A percentile compares a stretch with the other conserved stretches of the same genome.
Evolutionary conservation across 2,888 invertebrate genomes (phyloP).

Genomic region (Cantharis nigra): DNA sequence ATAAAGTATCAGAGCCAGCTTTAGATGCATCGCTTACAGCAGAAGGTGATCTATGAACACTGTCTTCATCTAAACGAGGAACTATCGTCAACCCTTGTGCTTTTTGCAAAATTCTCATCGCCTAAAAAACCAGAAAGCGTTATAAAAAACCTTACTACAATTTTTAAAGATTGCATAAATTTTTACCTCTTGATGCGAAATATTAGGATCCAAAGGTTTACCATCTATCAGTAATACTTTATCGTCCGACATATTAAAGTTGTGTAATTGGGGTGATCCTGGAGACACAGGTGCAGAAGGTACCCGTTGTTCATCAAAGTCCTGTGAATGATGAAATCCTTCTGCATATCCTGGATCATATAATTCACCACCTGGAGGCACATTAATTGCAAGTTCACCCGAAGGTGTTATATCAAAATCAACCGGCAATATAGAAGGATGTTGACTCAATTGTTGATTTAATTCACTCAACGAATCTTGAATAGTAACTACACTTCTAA

Average conservation of each 20-base stretch:
- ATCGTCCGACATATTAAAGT: constrained; percentile 77
- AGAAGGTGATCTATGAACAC: constrained; percentile 62
- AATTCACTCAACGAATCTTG: constrained; percentile 89
- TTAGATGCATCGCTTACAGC: constrained; percentile 71
- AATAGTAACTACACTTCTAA: constrained; percentile 86
- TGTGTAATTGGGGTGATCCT: constrained; percentile 71
- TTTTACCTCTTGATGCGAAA: constrained; percentile 78
- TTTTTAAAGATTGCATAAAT: background rate
- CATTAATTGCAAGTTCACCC: constrained; percentile 68
- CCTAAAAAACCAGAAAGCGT: constrained; percentile 46
- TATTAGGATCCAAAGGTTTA: constrained; percentile 74
- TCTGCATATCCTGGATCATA: constrained; percentile 62
- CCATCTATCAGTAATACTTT: constrained; percentile 85
- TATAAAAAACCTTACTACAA: background rate
- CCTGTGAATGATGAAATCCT: constrained; percentile 56
- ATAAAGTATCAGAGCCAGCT: constrained; percentile 70
- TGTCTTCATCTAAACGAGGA: constrained; percentile 53
- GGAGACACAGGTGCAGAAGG: constrained; percentile 77
- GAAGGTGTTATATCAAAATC: constrained; percentile 91
- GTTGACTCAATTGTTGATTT: constrained; percentile 83
- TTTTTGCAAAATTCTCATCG: constrained; percentile 75
- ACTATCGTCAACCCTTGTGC: constrained; percentile 73
- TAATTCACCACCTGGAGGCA: constrained; percentile 63
- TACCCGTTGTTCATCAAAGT: constrained; percentile 78
- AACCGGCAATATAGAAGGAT: constrained; percentile 89